Evolutionary conservation across 2,888 invertebrate genomes (phyloP).

Genomic region (Celastrina argiolus): DNA sequence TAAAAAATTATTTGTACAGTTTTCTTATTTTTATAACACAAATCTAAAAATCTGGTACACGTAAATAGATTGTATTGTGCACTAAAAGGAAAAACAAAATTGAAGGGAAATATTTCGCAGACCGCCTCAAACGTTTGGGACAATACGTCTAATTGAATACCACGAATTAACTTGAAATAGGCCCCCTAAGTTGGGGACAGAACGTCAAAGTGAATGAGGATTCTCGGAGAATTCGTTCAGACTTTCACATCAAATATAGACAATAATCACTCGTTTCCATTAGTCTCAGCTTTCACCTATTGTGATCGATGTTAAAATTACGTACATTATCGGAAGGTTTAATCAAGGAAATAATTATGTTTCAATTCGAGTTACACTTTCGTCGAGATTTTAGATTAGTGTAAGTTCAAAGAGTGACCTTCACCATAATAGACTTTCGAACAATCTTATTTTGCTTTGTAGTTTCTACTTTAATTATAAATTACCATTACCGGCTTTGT

Average conservation of each 20-base stretch:
- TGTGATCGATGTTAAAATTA: constrained; percentile 38
- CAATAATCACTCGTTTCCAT: constrained; percentile 51
- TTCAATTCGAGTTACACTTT: constrained; percentile 23
- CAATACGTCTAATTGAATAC: constrained; percentile 44
- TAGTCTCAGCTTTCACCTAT: constrained; percentile 56
- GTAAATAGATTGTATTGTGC: too few species aligned
- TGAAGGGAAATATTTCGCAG: constrained; percentile 40
- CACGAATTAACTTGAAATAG: constrained; percentile 19
- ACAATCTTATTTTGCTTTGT: not conserved
- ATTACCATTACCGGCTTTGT: not conserved
- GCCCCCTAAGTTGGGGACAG: constrained; percentile 33
- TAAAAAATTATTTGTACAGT: too few species aligned
- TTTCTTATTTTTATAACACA: not conserved
- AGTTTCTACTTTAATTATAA: constrained; percentile 11
- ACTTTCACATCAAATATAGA: constrained; percentile 55
- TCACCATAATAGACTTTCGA: constrained; percentile 7
- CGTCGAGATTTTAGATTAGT: constrained; percentile 21
- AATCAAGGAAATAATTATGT: constrained; percentile 25
- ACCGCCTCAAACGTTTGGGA: constrained; percentile 56
- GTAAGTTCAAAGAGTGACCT: constrained; percentile 17
- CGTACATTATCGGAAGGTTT: constrained; percentile 27
- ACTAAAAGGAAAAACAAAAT: not conserved
- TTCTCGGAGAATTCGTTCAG: constrained; percentile 45
- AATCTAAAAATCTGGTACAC: too few species aligned
- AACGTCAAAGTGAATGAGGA: constrained; percentile 48